These are phyloP conservation scores for Oryzias woworae DNA, from an alignment of 2,113 vertebrate species.

Conservation along the genomic window DNA sequence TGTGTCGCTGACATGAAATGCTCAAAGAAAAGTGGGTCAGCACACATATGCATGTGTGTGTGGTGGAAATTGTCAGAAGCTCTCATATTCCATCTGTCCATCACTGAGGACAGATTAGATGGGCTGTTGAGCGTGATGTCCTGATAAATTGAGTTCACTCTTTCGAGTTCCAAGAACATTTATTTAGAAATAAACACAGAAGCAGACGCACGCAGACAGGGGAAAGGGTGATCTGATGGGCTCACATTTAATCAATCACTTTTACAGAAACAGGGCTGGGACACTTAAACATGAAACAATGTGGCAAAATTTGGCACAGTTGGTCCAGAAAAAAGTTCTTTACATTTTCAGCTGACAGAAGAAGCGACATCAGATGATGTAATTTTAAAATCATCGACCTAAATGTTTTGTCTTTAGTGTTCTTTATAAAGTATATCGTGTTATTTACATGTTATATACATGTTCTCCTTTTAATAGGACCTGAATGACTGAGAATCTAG, in stretches of 20 bases:
- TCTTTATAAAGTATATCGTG: too few relatives aligned
- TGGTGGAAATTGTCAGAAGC: constrained; percentile 30
- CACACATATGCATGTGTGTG: not conserved
- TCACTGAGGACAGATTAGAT: constrained; percentile 42
- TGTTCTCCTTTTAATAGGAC: too few relatives aligned
- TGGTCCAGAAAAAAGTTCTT: too few relatives aligned
- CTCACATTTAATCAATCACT: not conserved
- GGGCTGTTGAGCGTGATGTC: constrained; percentile 27
- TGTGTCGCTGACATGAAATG: constrained; percentile 13
- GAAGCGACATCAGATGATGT: too few relatives aligned
- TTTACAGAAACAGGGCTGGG: too few relatives aligned
- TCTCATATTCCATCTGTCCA: constrained; percentile 53
- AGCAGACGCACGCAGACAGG: not conserved
- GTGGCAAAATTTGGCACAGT: too few relatives aligned
- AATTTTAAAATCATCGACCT: too few relatives aligned
- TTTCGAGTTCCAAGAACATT: constrained; percentile 35
- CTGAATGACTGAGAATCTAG: too few relatives aligned
- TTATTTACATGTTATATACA: too few relatives aligned
- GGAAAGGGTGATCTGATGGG: not conserved
- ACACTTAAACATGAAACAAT: too few relatives aligned
- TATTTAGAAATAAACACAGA: not conserved
- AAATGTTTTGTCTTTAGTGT: too few relatives aligned
- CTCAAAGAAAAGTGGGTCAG: constrained; percentile 52
- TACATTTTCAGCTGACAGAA: too few relatives aligned
- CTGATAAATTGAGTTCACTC: constrained; percentile 31